Percentiles rank a stretch among this genome's conserved stretches.
Evolutionary conservation across 2,888 invertebrate genomes (phyloP).

Genomic region (Diaprepes abbreviatus): DNA sequence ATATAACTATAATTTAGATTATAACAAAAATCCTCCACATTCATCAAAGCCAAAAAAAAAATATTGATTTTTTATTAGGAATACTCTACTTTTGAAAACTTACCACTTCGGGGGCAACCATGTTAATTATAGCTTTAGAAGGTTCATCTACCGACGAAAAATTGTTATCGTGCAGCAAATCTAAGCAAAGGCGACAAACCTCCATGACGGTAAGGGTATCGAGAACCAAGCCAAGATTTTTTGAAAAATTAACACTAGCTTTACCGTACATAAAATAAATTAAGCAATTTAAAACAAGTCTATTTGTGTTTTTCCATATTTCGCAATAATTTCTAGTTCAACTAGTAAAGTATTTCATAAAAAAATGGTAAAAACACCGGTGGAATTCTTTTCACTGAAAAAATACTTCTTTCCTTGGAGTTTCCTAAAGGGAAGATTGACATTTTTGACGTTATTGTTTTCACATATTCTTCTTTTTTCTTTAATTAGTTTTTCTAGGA

Average conservation of each 20-base stretch:
- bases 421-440: too few relatives aligned
- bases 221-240: background rate
- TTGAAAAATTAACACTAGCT: background rate
- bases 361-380: background rate
- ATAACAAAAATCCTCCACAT: too few relatives aligned
- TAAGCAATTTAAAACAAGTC: background rate
- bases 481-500: too few relatives aligned
- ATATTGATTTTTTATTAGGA: background rate
- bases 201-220: slow-evolving; percentile 22
- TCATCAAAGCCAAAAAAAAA: background rate
- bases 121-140: slow-evolving; percentile 23
- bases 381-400: background rate
- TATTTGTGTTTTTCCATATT: slow-evolving; percentile 12
- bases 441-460: too few relatives aligned
- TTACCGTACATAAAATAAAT: background rate
- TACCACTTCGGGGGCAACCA: slow-evolving; percentile 31
- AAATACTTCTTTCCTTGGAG: background rate
- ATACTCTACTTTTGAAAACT: background rate
- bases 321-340: background rate
- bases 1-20: too few relatives aligned
- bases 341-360: background rate
- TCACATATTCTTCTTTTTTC: too few relatives aligned
- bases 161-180: slow-evolving; percentile 4
- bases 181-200: slow-evolving; percentile 37
- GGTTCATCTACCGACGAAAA: slow-evolving; percentile 15